Conservation (phyloP, 2,888 invertebrate species). For the Xylocampa areola region DNA sequence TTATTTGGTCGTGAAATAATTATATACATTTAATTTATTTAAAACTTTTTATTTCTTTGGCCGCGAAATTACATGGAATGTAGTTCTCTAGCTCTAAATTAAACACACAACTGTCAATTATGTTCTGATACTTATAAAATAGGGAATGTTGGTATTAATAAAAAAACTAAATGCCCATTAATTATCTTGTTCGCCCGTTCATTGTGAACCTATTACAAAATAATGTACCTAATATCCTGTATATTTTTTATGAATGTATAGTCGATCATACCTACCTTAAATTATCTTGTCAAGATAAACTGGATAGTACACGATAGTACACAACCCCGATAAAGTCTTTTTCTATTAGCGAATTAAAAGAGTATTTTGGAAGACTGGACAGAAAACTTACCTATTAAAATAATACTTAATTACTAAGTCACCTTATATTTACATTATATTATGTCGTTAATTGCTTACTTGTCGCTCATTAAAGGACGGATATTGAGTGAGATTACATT, state of each 20-base stretch:
- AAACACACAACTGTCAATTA: constrained; percentile 10
- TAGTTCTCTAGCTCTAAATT: constrained; percentile 35
- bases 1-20: constrained; percentile 41
- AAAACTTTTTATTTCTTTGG: constrained; percentile 56
- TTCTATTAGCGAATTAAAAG: constrained; percentile 19
- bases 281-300: background rate
- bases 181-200: background rate
- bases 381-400: constrained; percentile 14
- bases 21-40: constrained; percentile 25
- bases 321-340: constrained; percentile 27
- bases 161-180: constrained; percentile 8
- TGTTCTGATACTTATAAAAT: constrained; percentile 22
- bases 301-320: constrained; percentile 5
- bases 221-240: too few species aligned
- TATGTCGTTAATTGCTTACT: constrained; percentile 56
- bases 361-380: constrained; percentile 57
- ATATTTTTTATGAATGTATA: too few species aligned
- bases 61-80: constrained; percentile 50
- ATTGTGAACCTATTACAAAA: too few species aligned
- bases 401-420: constrained; percentile 42
- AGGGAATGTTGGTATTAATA: constrained; percentile 51
- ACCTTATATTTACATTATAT: constrained; percentile 57
- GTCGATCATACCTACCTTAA: too few species aligned
- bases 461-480: constrained; percentile 84
- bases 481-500: constrained; percentile 57